Evolutionary conservation across 2,888 invertebrate genomes (phyloP), one percentile per base, ranked within the genome.

Genomic region (Idaea biselata): DNA sequence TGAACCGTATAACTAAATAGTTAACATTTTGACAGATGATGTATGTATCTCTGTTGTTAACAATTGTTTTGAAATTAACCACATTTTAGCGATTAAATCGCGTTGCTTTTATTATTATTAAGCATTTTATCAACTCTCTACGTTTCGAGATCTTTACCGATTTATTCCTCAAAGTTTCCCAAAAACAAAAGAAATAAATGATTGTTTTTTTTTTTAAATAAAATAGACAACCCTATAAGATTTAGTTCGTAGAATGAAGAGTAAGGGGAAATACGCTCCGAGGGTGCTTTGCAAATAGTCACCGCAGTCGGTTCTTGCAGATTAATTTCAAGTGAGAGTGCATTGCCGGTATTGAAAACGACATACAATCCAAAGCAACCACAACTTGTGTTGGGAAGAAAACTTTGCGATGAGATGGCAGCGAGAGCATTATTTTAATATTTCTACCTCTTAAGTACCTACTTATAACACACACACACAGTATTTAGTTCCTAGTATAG

Each of bases 301-400:
- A 83, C 87, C 88, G 87, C 86, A 80, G 81, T 81, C 81, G 85
- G 84, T 88, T 87, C 89, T 86, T 83, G 83, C 81, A 88, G 87
- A 89, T 90, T 89, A 88, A 89, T 89, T 89, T 88, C 84, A 82
- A 89, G 84, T 84, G 86, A 87, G 81, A 85, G 84, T 86, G 83
- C 83, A 84, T 73, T 73, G 73, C 68, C 67, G 71, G 70, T 78
- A 77, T 81, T 80, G 82, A 80, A 75, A 82, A 68, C 68, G 68
- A 68, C 55, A 44, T 44, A 44, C 44, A 44, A 44, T 44, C 11
- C 44, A 0, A 7, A 44, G 14, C 44, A 44, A 44, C 8, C 44
- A 44, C 44, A 44, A 44, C 44, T 44, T 44, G 44, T 44, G 8
- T 44, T 44, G 44, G 14, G 44, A 3, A 11, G 7, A 11, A 44